Base-by-base conservation (phyloP, 2,113 vertebrate genomes). In the Maylandia zebra region DNA sequence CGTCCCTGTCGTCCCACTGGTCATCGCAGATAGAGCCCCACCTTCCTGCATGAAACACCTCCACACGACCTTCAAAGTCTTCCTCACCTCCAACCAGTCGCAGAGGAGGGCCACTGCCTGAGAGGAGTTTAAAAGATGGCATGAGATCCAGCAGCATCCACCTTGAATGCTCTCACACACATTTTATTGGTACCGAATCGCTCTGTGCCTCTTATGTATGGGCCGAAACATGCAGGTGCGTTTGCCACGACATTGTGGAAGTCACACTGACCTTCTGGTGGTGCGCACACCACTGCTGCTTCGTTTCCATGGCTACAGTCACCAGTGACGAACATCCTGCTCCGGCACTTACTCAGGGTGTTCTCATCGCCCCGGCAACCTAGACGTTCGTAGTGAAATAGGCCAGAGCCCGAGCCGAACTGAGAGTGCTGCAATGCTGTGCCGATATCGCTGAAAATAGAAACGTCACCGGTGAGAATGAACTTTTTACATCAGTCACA, bases 21-120 rank as follows among this genome's bases (percentile, higher is more conserved):
- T 98, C 98, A 2, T 98, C 98, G 71, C 98, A 98, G 89, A 98
- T 93, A 12, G 98, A 97, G 86, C 98, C 98, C 98, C 98, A 98
- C 89, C 94, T 96, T 57, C 97, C 97, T 4, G 94, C 89, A 8
- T 97, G 96, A 86, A 97, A 98, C 78, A 98, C 97, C 91, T 98
- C 98, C 85, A 98, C 96, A 3, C 98, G 96, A 4, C 98, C 98
- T 92, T 98, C 97, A 89, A 97, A 98, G 78, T 96, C 97, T 86
- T 97, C 97, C 93, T 97, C 96, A 1, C 98, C 97, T n/a, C 96
- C 97, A 17, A 96, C 97, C 92, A 98, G 88, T 34, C 98, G 97
- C 83, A 98, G 95, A 0, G 97, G 97, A 14, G 96, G 95, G 9
- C 96, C 96, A 45, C 96, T 96, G 88, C 97, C 98, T 98, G 94